phyloP scores from a whole-genome alignment of 2,888 invertebrate genomes.

The Toxonevra muliebris region DNA sequence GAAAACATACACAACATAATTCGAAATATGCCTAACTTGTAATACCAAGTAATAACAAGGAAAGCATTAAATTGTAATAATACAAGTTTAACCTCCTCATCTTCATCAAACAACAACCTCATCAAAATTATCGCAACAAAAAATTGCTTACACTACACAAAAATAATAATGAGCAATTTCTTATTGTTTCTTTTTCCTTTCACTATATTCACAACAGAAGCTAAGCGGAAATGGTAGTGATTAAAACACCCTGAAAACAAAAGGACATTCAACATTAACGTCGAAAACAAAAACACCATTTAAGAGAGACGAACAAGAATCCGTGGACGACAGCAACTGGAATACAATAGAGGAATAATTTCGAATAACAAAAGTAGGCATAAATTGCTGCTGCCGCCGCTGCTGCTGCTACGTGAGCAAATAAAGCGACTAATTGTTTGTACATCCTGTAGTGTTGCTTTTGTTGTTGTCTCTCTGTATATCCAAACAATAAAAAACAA shows the following conservation, averaged over 20 bases:
- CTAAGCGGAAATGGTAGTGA: conserved; percentile 27
- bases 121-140: background rate
- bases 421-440: too few relatives aligned
- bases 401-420: too few relatives aligned
- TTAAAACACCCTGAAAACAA: conserved; percentile 26
- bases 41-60: too few relatives aligned
- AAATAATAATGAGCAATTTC: background rate
- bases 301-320: background rate
- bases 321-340: too few relatives aligned
- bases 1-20: too few relatives aligned
- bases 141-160: background rate
- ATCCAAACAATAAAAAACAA: background rate
- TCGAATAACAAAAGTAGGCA: background rate
- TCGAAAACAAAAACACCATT: conserved; percentile 12
- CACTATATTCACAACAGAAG: conserved; percentile 14
- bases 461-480: too few relatives aligned
- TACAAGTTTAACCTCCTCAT: background rate
- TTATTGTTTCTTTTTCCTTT: background rate
- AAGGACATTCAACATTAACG: conserved; percentile 12
- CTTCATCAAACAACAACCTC: background rate
- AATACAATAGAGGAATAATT: background rate
- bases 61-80: too few relatives aligned
- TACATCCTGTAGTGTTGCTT: too few relatives aligned
- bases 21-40: too few relatives aligned
- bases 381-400: too few relatives aligned